Evolutionary conservation across 2,888 invertebrate species (phyloP).

Genomic region (Leistus spinibarbis): DNA sequence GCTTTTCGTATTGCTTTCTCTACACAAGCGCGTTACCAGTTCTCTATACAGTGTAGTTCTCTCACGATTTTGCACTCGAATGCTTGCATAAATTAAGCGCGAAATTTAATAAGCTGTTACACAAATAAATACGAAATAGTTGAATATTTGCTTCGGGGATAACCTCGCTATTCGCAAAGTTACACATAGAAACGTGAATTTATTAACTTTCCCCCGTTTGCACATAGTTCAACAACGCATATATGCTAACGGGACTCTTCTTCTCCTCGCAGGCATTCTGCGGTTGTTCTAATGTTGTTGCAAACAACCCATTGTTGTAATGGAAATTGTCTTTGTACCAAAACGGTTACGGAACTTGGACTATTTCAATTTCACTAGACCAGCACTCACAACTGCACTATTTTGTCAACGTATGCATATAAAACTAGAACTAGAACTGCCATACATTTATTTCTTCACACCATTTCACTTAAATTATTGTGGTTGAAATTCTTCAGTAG

Average conservation of each 20-base stretch:
- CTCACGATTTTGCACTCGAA: conserved; percentile 28
- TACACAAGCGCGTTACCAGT: neutral
- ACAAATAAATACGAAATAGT: conserved; percentile 48
- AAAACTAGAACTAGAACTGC: neutral
- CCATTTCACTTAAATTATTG: neutral
- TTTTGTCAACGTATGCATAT: neutral
- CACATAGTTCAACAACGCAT: conserved; percentile 33
- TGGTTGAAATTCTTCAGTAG: neutral
- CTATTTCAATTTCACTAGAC: conserved; percentile 20
- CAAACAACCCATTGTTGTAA: conserved; percentile 35
- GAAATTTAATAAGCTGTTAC: conserved; percentile 52
- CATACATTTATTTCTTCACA: neutral
- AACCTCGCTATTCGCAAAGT: conserved; percentile 18
- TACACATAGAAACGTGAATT: conserved; percentile 24
- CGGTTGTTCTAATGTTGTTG: conserved; percentile 32
- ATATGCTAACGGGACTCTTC: conserved; percentile 2
- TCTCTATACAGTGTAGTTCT: neutral
- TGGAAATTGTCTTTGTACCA: conserved; percentile 34
- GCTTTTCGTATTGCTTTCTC: neutral
- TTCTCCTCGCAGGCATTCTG: conserved; percentile 25
- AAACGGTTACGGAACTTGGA: conserved; percentile 11
- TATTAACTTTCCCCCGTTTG: conserved; percentile 30
- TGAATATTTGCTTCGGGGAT: conserved; percentile 20
- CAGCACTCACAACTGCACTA: neutral
- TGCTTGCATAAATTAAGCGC: conserved; percentile 50